Evolutionary conservation across 1,140 invertebrate species (phyloP).

Genomic region (Catajapyx aquilonaris): DNA sequence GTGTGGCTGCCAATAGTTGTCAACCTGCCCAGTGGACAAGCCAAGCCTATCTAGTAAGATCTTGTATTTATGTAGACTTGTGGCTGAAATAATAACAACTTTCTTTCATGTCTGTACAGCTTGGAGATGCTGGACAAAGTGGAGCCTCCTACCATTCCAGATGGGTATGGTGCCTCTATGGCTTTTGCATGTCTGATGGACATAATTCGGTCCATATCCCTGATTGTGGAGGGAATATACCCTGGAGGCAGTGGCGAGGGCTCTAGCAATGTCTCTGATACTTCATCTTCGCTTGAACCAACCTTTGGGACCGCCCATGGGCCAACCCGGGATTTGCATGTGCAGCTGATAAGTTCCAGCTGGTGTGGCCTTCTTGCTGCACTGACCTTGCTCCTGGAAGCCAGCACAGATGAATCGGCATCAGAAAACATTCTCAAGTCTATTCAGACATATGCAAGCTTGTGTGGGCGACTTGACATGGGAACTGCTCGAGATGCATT

Average conservation of each 20-base stretch:
- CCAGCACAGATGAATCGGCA: slow-evolving; percentile 76
- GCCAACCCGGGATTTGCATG: slow-evolving; percentile 36
- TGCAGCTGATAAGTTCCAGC: slow-evolving; percentile 75
- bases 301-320: too few relatives aligned
- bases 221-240: slow-evolving; percentile 36
- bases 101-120: slow-evolving; percentile 24
- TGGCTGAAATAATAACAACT: slow-evolving; percentile 1
- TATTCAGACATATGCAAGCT: slow-evolving; percentile 63
- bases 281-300: too few relatives aligned
- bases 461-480: slow-evolving; percentile 52
- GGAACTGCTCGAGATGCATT: slow-evolving; percentile 69
- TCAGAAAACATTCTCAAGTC: slow-evolving; percentile 77
- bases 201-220: slow-evolving; percentile 55
- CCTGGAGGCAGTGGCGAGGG: too few relatives aligned
- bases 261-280: too few relatives aligned
- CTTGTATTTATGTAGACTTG: background rate
- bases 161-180: slow-evolving; percentile 87
- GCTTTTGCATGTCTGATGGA: slow-evolving; percentile 82
- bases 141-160: slow-evolving; percentile 76
- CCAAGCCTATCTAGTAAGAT: slow-evolving; percentile 70
- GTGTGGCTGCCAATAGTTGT: slow-evolving; percentile 75
- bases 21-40: slow-evolving; percentile 60
- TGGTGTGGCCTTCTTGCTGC: slow-evolving; percentile 88
- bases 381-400: slow-evolving; percentile 75
- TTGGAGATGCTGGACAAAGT: slow-evolving; percentile 87